Conservation (phyloP, 2,113 vertebrate species). For the Vombatus ursinus region DNA sequence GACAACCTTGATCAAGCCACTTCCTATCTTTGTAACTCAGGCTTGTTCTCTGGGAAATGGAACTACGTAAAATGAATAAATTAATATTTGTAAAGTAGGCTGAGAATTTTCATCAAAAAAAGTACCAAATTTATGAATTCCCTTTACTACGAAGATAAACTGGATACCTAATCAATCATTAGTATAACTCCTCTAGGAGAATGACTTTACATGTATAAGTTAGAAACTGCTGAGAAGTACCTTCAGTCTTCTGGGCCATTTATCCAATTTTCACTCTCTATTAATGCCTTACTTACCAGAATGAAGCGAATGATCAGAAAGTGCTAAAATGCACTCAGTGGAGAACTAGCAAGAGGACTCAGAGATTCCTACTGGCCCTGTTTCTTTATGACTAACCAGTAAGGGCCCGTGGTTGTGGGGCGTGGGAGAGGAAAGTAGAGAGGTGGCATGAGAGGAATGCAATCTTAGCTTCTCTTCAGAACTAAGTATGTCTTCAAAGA, state of each 20-base stretch:
- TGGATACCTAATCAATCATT: not conserved
- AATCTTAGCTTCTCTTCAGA: not conserved
- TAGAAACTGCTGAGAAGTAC: conserved; percentile 9
- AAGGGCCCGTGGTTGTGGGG: rapidly evolving
- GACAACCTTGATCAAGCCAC: not conserved
- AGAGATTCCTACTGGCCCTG: not conserved
- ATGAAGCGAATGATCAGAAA: conserved; percentile 24
- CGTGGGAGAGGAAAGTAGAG: not conserved
- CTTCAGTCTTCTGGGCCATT: conserved; percentile 11
- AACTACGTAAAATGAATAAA: conserved; percentile 17
- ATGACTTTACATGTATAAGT: not conserved
- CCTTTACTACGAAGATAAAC: not conserved
- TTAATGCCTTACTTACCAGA: conserved; percentile 39
- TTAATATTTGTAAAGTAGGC: not conserved
- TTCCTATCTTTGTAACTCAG: not conserved
- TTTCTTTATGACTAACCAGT: not conserved
- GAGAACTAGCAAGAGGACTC: not conserved
- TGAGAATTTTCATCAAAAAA: not conserved
- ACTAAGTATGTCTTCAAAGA: not conserved
- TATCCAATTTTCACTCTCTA: not conserved
- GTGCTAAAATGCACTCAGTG: not conserved
- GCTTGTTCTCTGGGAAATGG: conserved; percentile 18
- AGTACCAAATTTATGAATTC: not conserved
- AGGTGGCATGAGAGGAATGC: not conserved
- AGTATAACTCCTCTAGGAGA: not conserved